phyloP scores from a whole-genome alignment of 2,113 vertebrate species.

The Xenopus borealis region DNA sequence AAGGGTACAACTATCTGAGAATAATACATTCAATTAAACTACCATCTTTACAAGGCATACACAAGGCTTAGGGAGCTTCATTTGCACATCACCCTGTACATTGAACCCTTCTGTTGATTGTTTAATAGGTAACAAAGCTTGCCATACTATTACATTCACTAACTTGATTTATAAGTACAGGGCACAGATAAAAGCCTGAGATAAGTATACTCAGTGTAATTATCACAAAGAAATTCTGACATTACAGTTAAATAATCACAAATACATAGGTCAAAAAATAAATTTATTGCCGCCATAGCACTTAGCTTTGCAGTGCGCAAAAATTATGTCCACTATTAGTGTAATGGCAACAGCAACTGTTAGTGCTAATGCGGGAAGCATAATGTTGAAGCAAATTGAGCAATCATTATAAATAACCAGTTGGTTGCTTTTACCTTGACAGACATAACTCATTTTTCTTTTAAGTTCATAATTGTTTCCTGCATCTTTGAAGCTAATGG shows the following conservation, averaged over 20 bases:
- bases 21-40: no score
- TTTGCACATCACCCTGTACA: no score
- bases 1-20: no score
- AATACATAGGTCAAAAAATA: conserved; percentile 41
- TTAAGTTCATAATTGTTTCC: conserved; percentile 40
- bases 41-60: no score
- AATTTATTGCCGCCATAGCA: conserved; percentile 35
- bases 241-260: conserved; percentile 40
- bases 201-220: conserved; percentile 14
- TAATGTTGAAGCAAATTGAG: conserved; percentile 35
- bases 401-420: conserved; percentile 45
- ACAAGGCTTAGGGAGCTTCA: no score
- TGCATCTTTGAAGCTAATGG: conserved; percentile 27
- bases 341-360: conserved; percentile 36
- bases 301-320: conserved; percentile 37
- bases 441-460: conserved; percentile 36
- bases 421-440: conserved; percentile 43
- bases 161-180: neutral
- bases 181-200: conserved; percentile 1
- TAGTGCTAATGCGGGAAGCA: conserved; percentile 35
- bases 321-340: conserved; percentile 46
- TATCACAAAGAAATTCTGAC: conserved; percentile 26
- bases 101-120: no score
- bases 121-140: no score
- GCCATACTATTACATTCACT: neutral